Evolutionary conservation across 2,888 invertebrate species (phyloP), one percentile per base, ranked within the genome.

Genomic region (Coremacera marginata): DNA sequence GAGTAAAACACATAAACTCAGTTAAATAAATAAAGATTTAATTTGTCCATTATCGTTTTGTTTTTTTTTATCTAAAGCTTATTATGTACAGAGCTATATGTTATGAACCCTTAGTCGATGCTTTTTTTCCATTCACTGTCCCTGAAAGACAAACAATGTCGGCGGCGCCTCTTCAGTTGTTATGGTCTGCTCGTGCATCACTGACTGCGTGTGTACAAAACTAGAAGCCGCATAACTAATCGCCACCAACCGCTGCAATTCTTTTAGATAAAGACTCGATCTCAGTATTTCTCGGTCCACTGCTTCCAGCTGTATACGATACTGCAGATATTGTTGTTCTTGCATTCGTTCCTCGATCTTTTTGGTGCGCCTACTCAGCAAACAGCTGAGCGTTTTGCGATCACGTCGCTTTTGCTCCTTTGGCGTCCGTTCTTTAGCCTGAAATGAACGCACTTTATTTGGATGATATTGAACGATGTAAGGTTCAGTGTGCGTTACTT

Each of bases 341-440:
- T 84, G 19, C 8, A 77, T 80, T 2, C 78, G 68, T 16, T 85
- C 81, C 73, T 84, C 79, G 11, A 82, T 80, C 79, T 86, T 84
- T 11, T 82, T 79, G 7, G 83, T 80, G 1, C 86, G 80, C 0
- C 84, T 84, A 19, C 80, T 84, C n/a, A 81, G 76, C 0, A 84
- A 79, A 37, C 84, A 83, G 7, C 83, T 82, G 44, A 83, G 51
- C 0, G 84, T 85, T 71, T 87, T 86, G 65, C 83, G 83, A 72
- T 85, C 82, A 0, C 86, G 84, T 62, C 83, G 83, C 71, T 83
- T 80, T 37, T 85, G 86, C 57, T 84, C 85, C 78, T 82, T 84
- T 11, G 81, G 75, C 72, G 80, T 83, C 37, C 83, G 82, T 65
- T 83, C 82, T 0, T 79, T 81, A 27, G 71, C 73, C 0, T 80